Evolutionary conservation across 2,888 invertebrate species (phyloP).

Genomic region (Trissolcus japonicus): DNA sequence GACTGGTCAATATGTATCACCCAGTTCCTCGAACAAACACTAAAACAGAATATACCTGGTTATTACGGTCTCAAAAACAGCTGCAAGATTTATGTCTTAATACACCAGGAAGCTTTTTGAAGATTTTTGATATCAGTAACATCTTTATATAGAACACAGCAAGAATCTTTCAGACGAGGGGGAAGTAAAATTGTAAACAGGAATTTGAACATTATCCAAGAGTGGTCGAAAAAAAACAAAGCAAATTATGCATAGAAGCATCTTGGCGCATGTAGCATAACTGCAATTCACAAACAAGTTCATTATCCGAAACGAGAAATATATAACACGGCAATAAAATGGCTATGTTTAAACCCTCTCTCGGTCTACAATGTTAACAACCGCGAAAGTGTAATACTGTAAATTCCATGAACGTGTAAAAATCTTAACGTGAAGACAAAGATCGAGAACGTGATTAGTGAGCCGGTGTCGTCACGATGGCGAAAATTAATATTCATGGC

Average conservation of each 20-base stretch:
- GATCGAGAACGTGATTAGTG: conserved; percentile 50
- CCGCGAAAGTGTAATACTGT: conserved; percentile 15
- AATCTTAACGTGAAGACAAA: conserved; percentile 45
- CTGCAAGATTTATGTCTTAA: no score
- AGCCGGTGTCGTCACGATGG: conserved; percentile 52
- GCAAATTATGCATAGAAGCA: no score
- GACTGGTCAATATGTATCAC: conserved; percentile 63
- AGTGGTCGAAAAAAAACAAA: no score
- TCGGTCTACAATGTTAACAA: conserved; percentile 23
- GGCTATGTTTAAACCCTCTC: conserved; percentile 12
- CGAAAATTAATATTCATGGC: conserved; percentile 58
- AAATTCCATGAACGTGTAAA: conserved; percentile 47
- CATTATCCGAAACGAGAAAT: conserved; percentile 16
- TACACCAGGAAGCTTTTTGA: no score
- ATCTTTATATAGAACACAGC: no score
- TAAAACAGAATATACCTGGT: conserved; percentile 9
- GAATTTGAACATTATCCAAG: no score
- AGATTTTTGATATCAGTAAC: no score
- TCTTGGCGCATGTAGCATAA: no score
- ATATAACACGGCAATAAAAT: conserved; percentile 22
- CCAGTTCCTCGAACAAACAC: conserved; percentile 22
- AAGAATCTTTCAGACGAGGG: no score
- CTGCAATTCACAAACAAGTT: conserved; percentile 25
- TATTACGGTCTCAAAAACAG: background rate
- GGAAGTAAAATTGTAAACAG: no score